Evolutionary conservation across 2,113 vertebrate genomes (phyloP).

Genomic region (Neodon shergylaensis): DNA sequence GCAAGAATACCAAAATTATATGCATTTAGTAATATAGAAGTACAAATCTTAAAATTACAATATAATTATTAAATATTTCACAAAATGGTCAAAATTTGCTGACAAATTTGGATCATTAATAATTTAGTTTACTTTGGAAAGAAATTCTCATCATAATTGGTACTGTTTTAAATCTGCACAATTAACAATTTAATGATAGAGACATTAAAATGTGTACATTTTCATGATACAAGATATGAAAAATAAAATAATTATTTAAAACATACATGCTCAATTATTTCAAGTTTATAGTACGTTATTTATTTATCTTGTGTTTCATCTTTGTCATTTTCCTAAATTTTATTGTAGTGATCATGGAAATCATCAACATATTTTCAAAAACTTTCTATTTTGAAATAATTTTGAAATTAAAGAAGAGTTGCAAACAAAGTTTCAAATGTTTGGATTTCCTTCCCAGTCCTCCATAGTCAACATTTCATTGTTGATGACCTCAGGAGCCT

Average conservation of each 20-base stretch:
- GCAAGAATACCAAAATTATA: background rate
- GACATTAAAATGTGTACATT: background rate
- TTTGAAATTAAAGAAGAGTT: background rate
- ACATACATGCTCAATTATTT: background rate
- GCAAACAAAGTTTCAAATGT: background rate
- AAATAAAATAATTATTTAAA: background rate
- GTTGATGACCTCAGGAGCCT: background rate
- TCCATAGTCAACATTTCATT: background rate
- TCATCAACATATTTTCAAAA: background rate
- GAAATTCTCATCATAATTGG: background rate
- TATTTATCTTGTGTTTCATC: background rate
- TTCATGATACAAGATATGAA: background rate
- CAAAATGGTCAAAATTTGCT: background rate
- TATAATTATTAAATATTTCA: background rate
- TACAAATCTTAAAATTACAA: background rate
- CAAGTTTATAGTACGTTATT: background rate
- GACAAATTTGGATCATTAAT: background rate
- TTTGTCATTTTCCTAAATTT: background rate
- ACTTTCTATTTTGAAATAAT: background rate
- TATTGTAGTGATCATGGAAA: background rate
- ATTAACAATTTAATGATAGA: background rate
- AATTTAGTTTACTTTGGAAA: background rate
- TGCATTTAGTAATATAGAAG: background rate
- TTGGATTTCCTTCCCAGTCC: background rate
- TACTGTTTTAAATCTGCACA: background rate